A percentile compares a stretch with the other conserved stretches of the same genome.
Conservation (phyloP, 1,140 invertebrate species). For the Diachasma alloeum region DNA sequence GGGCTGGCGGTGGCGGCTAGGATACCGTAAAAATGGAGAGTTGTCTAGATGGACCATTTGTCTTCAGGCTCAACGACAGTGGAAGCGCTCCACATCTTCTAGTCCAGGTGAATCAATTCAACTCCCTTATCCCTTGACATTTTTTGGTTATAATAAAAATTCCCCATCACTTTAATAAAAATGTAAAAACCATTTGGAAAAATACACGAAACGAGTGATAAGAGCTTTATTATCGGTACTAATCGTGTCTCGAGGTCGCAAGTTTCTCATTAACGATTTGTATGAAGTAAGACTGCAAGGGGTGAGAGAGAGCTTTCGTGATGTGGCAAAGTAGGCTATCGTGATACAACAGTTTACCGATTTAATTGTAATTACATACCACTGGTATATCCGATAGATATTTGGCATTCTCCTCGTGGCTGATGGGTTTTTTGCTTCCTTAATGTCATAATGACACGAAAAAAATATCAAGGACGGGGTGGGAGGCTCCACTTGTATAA, state of each 20-base stretch:
- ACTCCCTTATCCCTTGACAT: too few species aligned
- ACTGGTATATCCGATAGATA: constrained; percentile 36
- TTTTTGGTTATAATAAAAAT: not conserved
- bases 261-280: constrained; percentile 7
- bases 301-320: not conserved
- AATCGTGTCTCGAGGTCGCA: not conserved
- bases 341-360: constrained; percentile 32
- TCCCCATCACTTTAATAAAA: not conserved
- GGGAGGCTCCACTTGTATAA: too few species aligned
- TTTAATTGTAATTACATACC: constrained; percentile 51
- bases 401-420: not conserved
- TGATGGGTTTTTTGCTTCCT: not conserved
- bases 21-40: constrained; percentile 37
- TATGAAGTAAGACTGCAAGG: not conserved
- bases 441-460: constrained; percentile 52
- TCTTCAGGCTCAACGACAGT: constrained; percentile 79
- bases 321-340: constrained; percentile 36
- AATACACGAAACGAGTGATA: constrained; percentile 21
- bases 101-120: constrained; percentile 68
- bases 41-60: constrained; percentile 71
- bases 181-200: not conserved
- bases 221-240: not conserved
- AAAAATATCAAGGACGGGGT: constrained; percentile 47
- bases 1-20: not conserved
- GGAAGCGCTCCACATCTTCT: constrained; percentile 78